Evolutionary conservation across 53 echinoderm and acorn worm species (phyloP).

Genomic region (Holothuria scabra): DNA sequence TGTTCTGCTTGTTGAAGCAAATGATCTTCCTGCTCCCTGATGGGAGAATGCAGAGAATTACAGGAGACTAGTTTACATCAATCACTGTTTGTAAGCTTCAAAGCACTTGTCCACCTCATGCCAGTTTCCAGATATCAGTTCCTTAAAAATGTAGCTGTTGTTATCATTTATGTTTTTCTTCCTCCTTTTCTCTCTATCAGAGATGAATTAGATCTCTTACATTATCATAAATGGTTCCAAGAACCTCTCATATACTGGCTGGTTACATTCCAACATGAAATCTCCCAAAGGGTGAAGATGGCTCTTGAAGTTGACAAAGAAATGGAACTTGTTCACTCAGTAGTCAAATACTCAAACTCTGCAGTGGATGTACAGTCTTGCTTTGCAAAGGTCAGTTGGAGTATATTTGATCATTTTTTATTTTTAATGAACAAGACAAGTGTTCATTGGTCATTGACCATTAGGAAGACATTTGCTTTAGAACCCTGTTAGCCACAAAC

Average conservation of each 20-base stretch:
- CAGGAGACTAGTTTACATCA: no score
- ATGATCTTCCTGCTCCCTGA: no score
- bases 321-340: constrained; percentile 85
- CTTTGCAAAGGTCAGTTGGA: constrained; percentile 82
- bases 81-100: no score
- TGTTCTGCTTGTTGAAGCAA: no score
- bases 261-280: constrained; percentile 90
- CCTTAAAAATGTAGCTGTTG: no score
- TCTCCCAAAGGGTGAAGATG: constrained; percentile 82
- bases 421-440: no score
- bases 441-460: no score
- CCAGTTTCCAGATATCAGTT: no score
- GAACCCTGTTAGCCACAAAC: no score
- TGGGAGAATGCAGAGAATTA: no score
- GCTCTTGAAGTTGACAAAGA: constrained; percentile 96
- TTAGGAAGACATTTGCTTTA: no score
- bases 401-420: not conserved
- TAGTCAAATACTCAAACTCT: constrained; percentile 97
- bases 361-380: constrained; percentile 94
- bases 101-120: no score
- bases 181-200: constrained; percentile 48
- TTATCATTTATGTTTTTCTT: not conserved
- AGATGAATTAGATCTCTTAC: constrained; percentile 65
- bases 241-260: constrained; percentile 90
- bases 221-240: constrained; percentile 89